Conservation (phyloP, 2,797 vertebrate species). For the Sphenodon punctatus region DNA sequence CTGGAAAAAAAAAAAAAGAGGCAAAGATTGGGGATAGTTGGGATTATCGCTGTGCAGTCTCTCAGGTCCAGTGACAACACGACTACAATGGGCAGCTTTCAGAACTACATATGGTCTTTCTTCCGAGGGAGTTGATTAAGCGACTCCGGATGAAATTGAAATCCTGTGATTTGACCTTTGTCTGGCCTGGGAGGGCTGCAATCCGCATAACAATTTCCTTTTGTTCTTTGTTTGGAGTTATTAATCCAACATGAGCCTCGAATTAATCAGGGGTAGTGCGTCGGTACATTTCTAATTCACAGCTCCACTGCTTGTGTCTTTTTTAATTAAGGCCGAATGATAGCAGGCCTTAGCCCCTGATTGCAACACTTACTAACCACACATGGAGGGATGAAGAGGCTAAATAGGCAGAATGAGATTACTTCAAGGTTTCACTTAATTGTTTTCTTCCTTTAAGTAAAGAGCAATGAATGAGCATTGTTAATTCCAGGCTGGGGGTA, state of each 20-base stretch:
- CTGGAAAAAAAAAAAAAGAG: constrained; percentile 49
- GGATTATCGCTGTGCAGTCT: constrained; percentile 76
- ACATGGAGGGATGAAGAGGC: constrained; percentile 82
- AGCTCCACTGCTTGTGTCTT: constrained; percentile 88
- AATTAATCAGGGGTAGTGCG: constrained; percentile 85
- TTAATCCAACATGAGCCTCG: constrained; percentile 88
- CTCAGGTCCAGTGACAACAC: constrained; percentile 75
- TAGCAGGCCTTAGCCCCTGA: constrained; percentile 81
- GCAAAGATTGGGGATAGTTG: constrained; percentile 68
- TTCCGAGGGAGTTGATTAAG: constrained; percentile 85
- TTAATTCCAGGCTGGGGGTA: constrained; percentile 63
- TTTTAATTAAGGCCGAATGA: constrained; percentile 94
- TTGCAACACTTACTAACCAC: constrained; percentile 80
- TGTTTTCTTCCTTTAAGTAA: constrained; percentile 86
- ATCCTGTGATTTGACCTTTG: constrained; percentile 89
- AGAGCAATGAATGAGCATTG: constrained; percentile 61
- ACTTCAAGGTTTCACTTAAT: constrained; percentile 84
- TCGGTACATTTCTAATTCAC: constrained; percentile 92
- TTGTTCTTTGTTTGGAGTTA: constrained; percentile 87
- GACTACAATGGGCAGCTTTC: constrained; percentile 79
- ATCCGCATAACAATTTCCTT: constrained; percentile 88
- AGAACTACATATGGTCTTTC: constrained; percentile 83
- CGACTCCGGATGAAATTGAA: constrained; percentile 87
- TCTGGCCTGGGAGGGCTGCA: constrained; percentile 83
- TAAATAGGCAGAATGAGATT: constrained; percentile 82